A percentile compares a stretch with the other conserved stretches of the same genome.
Conservation (phyloP, 2,797 vertebrate species). For the Anas flavirostris region DNA sequence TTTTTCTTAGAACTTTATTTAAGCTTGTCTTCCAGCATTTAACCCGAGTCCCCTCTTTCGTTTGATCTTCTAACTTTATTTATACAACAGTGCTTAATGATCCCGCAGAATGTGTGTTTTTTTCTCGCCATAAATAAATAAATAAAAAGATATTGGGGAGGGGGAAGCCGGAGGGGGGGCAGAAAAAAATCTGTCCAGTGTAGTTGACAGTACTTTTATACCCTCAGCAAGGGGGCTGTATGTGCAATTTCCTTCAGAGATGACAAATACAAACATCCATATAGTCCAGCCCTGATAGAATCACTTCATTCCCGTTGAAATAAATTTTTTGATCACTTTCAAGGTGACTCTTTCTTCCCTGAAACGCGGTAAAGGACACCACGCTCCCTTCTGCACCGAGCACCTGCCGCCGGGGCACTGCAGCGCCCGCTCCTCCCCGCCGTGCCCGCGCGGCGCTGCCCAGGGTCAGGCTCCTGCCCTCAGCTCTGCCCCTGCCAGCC, state of each 20-base stretch:
- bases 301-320: conserved; percentile 77
- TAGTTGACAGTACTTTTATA: conserved; percentile 81
- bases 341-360: conserved; percentile 78
- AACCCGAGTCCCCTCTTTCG: conserved; percentile 89
- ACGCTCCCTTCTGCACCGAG: neutral
- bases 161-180: neutral
- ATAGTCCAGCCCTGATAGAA: conserved; percentile 76
- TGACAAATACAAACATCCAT: conserved; percentile 83
- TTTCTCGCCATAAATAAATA: conserved; percentile 58
- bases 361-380: conserved; percentile 62
- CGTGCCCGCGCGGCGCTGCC: neutral
- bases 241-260: conserved; percentile 80
- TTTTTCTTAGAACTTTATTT: conserved; percentile 89
- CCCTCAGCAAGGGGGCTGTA: conserved; percentile 82
- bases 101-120: conserved; percentile 74
- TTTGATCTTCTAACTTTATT: conserved; percentile 90
- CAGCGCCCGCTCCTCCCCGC: neutral
- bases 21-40: conserved; percentile 89
- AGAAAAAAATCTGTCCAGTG: conserved; percentile 71
- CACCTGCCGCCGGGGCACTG: neutral
- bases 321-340: conserved; percentile 80
- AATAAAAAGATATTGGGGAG: neutral
- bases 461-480: neutral
- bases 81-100: conserved; percentile 95
- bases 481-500: neutral